Evolutionary conservation across 2,888 invertebrate genomes (phyloP).

Genomic region (Ganaspis brasiliensis): DNA sequence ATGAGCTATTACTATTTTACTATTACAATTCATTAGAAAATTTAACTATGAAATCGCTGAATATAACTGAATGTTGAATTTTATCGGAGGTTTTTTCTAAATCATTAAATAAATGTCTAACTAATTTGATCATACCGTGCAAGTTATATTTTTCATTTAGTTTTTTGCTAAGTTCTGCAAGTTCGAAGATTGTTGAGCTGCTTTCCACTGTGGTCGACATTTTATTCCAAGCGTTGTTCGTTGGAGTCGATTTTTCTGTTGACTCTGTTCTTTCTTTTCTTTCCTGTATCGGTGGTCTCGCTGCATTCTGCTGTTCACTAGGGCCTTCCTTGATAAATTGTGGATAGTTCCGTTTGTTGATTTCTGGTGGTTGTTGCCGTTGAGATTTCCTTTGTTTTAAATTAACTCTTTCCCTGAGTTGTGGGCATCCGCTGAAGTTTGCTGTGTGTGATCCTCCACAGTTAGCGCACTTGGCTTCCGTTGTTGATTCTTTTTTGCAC

Average conservation of each 20-base stretch:
- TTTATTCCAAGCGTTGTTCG: too few relatives aligned
- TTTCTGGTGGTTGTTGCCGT: too few relatives aligned
- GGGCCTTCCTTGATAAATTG: too few relatives aligned
- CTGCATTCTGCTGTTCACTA: too few relatives aligned
- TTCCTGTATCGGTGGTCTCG: too few relatives aligned
- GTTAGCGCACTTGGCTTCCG: conserved; percentile 60
- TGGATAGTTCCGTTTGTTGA: too few relatives aligned
- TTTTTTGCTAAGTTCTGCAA: conserved; percentile 48
- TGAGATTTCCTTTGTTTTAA: too few relatives aligned
- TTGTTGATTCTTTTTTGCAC: not conserved
- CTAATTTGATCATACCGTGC: not conserved
- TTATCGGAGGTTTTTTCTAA: not conserved
- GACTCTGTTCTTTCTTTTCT: too few relatives aligned
- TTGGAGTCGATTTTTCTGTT: not conserved
- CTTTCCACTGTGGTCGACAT: not conserved
- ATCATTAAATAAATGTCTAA: not conserved
- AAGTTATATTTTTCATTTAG: conserved; percentile 36
- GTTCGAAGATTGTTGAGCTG: conserved; percentile 27
- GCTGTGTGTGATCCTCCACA: conserved; percentile 62
- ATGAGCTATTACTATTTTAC: conserved; percentile 24
- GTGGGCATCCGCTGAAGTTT: conserved; percentile 55
- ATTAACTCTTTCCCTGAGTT: too few relatives aligned
- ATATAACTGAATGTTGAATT: not conserved
- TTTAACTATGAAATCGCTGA: not conserved
- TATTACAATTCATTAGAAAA: not conserved